Percentiles rank a stretch among this genome's conserved stretches.
These are phyloP conservation scores for Lagodon rhomboides DNA, from an alignment of 2,797 vertebrate genomes.

Conservation along the genomic window DNA sequence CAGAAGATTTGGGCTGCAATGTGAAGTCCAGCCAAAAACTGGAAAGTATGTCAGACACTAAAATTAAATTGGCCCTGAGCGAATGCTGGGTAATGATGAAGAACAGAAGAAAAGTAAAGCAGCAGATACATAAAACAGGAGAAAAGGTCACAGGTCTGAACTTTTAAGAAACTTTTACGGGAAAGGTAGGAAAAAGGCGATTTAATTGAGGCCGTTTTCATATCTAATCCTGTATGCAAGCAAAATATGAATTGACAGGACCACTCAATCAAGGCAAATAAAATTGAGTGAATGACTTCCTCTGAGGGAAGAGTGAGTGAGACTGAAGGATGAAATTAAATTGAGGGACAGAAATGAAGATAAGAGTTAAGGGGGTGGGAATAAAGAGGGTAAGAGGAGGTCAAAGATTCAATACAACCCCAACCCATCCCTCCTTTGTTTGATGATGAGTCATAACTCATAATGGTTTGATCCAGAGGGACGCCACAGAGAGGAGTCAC, in stretches of 20 bases:
- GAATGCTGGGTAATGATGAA: constrained; percentile 11
- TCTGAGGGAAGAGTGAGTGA: neutral
- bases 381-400: constrained; percentile 22
- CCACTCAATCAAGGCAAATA: constrained; percentile 1
- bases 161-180: neutral
- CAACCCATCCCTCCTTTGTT: constrained; percentile 1
- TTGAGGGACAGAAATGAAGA: neutral
- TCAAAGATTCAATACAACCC: constrained; percentile 36
- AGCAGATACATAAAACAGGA: neutral
- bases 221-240: constrained; percentile 2
- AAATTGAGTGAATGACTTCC: constrained; percentile 4
- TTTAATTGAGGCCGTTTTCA: neutral
- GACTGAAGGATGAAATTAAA: constrained; percentile 18
- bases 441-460: constrained; percentile 43
- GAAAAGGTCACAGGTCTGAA: neutral
- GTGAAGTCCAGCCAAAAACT: constrained; percentile 7
- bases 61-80: neutral
- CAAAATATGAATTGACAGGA: constrained; percentile 25
- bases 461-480: constrained; percentile 38
- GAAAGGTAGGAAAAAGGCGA: neutral
- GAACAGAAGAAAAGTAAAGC: neutral
- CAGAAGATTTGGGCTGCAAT: constrained; percentile 20
- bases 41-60: constrained; percentile 6
- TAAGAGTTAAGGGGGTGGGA: constrained; percentile 8
- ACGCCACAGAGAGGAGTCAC: constrained; percentile 4